A percentile compares a stretch with the other conserved stretches of the same genome.
Evolutionary conservation across 2,888 invertebrate genomes (phyloP).

Genomic region (Lasioglossum oenotherae): DNA sequence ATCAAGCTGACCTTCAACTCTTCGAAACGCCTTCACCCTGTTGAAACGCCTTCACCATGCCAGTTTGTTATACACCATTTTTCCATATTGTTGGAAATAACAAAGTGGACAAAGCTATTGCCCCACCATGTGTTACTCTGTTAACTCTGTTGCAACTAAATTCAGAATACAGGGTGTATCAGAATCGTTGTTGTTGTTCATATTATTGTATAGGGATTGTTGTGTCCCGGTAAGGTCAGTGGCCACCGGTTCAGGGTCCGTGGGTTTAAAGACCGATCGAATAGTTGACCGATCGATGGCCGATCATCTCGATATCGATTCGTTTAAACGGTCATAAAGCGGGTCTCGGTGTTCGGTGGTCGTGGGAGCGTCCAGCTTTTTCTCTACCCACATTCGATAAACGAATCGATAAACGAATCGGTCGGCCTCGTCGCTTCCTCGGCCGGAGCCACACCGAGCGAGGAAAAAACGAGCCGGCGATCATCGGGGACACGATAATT

Average conservation of each 20-base stretch:
- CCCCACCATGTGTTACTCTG: too few species aligned
- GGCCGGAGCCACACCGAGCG: neutral
- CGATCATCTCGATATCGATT: conserved; percentile 20
- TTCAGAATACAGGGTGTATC: too few species aligned
- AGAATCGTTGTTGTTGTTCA: neutral
- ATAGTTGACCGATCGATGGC: neutral
- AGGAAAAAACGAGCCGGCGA: conserved; percentile 40
- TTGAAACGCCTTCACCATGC: neutral
- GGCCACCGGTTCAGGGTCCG: neutral
- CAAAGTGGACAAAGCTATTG: too few species aligned
- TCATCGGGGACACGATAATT: conserved; percentile 60
- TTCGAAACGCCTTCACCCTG: neutral
- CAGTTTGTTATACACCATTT: neutral
- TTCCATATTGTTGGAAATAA: neutral
- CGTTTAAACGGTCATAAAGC: conserved; percentile 29
- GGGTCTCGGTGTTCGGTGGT: conserved; percentile 22
- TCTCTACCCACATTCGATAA: conserved; percentile 52
- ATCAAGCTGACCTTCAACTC: neutral
- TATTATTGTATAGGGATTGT: neutral
- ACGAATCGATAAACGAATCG: conserved; percentile 37
- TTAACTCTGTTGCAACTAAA: too few species aligned
- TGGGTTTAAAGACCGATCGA: neutral
- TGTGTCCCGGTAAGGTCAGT: neutral
- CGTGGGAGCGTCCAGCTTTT: conserved; percentile 51
- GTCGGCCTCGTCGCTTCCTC: conserved; percentile 15